Evolutionary conservation across 2,888 invertebrate genomes (phyloP), one percentile per base, ranked within the genome.

Genomic region (Brachypterus glaber): DNA sequence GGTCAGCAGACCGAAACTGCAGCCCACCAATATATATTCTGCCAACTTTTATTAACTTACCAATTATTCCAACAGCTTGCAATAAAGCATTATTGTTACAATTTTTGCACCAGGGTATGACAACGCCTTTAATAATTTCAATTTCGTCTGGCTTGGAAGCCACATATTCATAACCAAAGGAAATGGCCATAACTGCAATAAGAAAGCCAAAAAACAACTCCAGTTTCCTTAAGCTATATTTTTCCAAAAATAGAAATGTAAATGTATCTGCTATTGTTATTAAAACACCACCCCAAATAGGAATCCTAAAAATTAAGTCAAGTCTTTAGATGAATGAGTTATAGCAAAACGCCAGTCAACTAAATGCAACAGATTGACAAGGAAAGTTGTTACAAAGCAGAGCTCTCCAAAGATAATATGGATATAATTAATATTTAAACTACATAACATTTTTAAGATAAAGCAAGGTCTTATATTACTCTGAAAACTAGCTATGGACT

Each of bases 241-340:
- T 85, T 62, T 91, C 90, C 48, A 90, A 67, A 51, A 87, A 75
- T 45, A 90, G 71, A 66, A 91, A 91, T 7, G 88, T 88, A 60
- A 90, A 86, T 4, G 90, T 89, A 58, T 90, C 90, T 11, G 76
- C 63, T 32, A 89, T 76, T 7, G 90, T 91, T 44, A 90, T 84
- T 27, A 91, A 64, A 30, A 86, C 85, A 8, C 90, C 90, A 17
- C 68, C 79, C 74, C 79, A 89, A 39, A 89, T 63, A 24, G 84
- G 83, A 51, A 86, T 74, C 41, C 78, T 78, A 49, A 31, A 62
- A 59, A 47, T 90, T 76, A 33, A 90, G 79, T n/a, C 88, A n/a
- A n/a, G n/a, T n/a, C n/a, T n/a, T n/a, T n/a, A n/a, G n/a, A n/a
- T n/a, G n/a, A n/a, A n/a, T n/a, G n/a, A n/a, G n/a, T n/a, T n/a